Evolutionary conservation across 2,113 vertebrate genomes (phyloP), one percentile per base, ranked within the genome.

Genomic region (Arvicanthis niloticus): DNA sequence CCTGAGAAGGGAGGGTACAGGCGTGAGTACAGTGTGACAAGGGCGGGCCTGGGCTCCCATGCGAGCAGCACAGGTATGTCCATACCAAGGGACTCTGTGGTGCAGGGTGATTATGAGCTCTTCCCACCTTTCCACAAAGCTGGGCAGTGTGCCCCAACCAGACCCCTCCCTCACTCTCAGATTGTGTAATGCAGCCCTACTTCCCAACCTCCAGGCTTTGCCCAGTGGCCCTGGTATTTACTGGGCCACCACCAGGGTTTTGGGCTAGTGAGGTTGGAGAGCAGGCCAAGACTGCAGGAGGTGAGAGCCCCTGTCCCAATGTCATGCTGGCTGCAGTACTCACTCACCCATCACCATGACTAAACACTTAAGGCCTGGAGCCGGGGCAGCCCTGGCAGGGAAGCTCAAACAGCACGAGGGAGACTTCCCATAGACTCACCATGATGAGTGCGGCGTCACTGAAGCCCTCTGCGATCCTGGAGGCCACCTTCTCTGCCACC

Each of bases 401-500:
- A 68, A 56, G 40, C 58, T 84, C 40, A 84, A n/a, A 42, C 24
- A 10, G 40, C 10, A 42, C 21, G 98, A 99, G 88, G 5, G 24
- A 10, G 51, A 10, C 51, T 11, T 10, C 11, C 51, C 51, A 51
- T 42, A 0, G 7, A 51, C 88, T 98, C 98, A 99, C 99, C 99
- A 99, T 99, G 84, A 99, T 99, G 96, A 99, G 99, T 0, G 99
- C 99, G 0, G 99, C 98, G 40, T 99, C 99, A 1, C 96, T 99
- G 97, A 99, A 99, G 96, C 99, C 99, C 97, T 99, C 99, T 12
- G 99, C 99, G 48, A 99, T 99, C 89, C 99, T 99, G 90, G 99
- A 99, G 16, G 99, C 99, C 91, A 99, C 99, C 96, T 99, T 99
- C 95, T 99, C 99, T 26, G 99, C 99, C 4, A 99, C 99, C 98